These are phyloP conservation scores for Chironomus riparius DNA, from an alignment of 2,888 invertebrate genomes.

Conservation along the genomic window DNA sequence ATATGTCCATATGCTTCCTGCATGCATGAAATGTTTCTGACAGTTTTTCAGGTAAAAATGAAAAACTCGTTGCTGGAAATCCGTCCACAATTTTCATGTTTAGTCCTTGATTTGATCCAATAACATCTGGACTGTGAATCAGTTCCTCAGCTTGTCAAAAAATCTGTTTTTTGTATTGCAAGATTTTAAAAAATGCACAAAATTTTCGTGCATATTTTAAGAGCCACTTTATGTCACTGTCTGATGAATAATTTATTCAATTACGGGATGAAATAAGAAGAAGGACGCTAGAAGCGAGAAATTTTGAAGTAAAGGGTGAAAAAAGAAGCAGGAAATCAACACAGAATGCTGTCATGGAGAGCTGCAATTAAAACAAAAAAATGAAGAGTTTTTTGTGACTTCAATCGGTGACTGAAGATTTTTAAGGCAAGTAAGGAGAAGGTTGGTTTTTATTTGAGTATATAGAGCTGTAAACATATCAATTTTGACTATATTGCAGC, in stretches of 20 bases:
- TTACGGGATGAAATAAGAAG: not conserved
- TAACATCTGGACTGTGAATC: not conserved
- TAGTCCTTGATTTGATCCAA: not conserved
- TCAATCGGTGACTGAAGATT: too few species aligned
- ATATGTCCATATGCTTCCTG: slow-evolving; percentile 16
- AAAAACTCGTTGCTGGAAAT: not conserved
- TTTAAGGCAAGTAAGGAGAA: too few species aligned
- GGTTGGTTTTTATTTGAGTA: too few species aligned
- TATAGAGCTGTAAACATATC: not conserved
- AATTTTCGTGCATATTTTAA: slow-evolving; percentile 1
- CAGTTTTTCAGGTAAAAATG: slow-evolving; percentile 12
- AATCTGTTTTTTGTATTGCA: too few species aligned
- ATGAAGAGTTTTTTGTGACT: too few species aligned
- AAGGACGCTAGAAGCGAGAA: too few species aligned
- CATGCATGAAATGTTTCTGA: not conserved
- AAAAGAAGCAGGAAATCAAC: not conserved
- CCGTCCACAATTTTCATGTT: not conserved
- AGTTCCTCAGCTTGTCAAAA: too few species aligned
- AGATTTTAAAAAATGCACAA: too few species aligned
- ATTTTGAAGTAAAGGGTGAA: not conserved
- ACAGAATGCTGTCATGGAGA: not conserved
- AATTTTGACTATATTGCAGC: not conserved
- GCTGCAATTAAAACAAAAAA: not conserved
- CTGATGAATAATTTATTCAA: slow-evolving; percentile 14
- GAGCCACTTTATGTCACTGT: slow-evolving; percentile 4